Percentiles rank a stretch among this genome's conserved stretches.
These are phyloP conservation scores for Sipha flava DNA, from an alignment of 1,140 invertebrate species.

Conservation along the genomic window DNA sequence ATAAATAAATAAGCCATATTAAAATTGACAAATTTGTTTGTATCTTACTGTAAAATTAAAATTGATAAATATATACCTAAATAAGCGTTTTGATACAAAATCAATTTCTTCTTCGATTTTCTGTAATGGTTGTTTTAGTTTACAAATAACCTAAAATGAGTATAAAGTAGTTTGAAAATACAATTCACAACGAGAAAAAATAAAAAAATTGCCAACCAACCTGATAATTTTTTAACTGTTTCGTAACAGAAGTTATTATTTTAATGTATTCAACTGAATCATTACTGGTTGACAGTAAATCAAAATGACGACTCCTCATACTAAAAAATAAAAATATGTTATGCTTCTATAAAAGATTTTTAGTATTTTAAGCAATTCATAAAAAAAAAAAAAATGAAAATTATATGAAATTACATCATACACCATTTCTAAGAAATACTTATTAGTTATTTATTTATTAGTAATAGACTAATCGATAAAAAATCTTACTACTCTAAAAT, in stretches of 20 bases:
- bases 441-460: no score
- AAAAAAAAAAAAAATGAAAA: neutral
- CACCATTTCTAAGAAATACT: no score
- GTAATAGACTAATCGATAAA: no score
- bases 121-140: neutral
- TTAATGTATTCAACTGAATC: slow-evolving; percentile 13
- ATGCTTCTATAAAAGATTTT: neutral
- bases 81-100: neutral
- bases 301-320: slow-evolving; percentile 27
- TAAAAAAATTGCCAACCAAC: neutral
- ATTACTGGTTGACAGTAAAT: neutral
- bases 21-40: no score
- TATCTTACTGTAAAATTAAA: neutral
- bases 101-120: neutral
- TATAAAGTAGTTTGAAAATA: neutral
- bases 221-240: slow-evolving; percentile 28
- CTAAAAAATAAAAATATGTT: neutral
- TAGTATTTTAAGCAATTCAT: neutral
- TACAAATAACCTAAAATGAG: slow-evolving; percentile 12
- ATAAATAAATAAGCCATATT: neutral
- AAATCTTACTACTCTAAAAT: no score
- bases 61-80: neutral
- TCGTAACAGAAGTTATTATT: slow-evolving; percentile 23
- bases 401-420: no score
- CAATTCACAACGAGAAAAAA: neutral